Percentiles rank a stretch among this genome's conserved stretches.
Conservation (phyloP, 2,797 vertebrate genomes). For the Furcifer pardalis region DNA sequence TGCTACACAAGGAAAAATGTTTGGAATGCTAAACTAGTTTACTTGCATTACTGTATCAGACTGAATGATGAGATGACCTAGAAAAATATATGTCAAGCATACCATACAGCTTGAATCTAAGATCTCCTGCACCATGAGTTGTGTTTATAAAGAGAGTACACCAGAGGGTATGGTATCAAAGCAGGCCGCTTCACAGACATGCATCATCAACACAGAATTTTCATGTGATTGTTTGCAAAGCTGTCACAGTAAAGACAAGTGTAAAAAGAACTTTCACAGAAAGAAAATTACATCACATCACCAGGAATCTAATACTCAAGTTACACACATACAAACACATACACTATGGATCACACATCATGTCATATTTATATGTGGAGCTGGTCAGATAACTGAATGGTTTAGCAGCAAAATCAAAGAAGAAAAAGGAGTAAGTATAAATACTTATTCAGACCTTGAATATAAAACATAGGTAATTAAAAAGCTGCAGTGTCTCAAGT, state of each 20-base stretch:
- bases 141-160: background rate
- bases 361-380: no score
- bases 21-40: background rate
- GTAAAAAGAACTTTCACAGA: background rate
- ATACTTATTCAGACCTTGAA: no score
- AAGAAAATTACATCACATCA: background rate
- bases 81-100: background rate
- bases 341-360: no score
- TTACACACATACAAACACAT: no score
- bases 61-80: background rate
- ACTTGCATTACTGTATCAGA: background rate
- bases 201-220: background rate
- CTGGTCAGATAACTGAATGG: no score
- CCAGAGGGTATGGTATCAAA: background rate
- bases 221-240: background rate
- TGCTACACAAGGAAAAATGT: conserved; percentile 2
- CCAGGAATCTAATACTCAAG: background rate
- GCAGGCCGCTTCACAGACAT: background rate
- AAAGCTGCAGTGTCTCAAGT: no score
- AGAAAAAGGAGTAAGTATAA: no score
- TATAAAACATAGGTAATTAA: no score
- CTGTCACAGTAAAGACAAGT: background rate
- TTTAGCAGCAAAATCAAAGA: no score
- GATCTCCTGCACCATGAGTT: background rate
- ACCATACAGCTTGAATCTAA: background rate